phyloP scores from a whole-genome alignment of 2,888 invertebrate species.

The Drosophila monieri region DNA sequence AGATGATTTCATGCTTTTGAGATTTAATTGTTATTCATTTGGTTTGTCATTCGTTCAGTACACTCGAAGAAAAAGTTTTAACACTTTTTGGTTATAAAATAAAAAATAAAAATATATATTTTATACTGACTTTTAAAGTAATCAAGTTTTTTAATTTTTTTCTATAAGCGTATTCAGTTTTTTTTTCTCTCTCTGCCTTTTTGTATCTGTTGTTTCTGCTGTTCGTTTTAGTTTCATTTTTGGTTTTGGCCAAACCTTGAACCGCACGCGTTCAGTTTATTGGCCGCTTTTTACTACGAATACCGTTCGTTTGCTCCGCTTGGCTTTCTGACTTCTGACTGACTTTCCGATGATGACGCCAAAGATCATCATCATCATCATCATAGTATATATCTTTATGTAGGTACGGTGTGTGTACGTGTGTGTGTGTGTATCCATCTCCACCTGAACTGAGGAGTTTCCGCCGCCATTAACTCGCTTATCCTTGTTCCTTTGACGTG shows the following conservation, averaged over 20 bases:
- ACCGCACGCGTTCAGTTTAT: constrained; percentile 81
- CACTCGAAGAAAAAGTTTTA: neutral
- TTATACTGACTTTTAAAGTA: too few relatives aligned
- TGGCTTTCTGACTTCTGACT: constrained; percentile 39
- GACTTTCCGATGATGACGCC: constrained; percentile 38
- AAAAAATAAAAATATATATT: neutral
- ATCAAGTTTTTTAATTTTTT: neutral
- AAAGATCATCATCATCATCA: constrained; percentile 26
- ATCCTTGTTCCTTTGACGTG: constrained; percentile 29
- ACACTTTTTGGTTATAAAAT: too few relatives aligned
- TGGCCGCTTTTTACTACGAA: constrained; percentile 82
- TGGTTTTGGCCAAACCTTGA: constrained; percentile 81
- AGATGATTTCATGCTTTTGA: constrained; percentile 78
- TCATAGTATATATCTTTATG: neutral
- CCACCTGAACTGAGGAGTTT: neutral
- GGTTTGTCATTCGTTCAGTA: constrained; percentile 28
- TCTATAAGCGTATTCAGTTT: neutral
- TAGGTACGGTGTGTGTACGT: too few relatives aligned
- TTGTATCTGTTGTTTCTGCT: constrained; percentile 43
- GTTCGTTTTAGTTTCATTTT: constrained; percentile 75
- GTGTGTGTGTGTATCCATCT: constrained; percentile 19
- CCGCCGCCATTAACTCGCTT: neutral
- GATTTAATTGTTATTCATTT: constrained; percentile 79
- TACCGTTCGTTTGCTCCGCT: constrained; percentile 70
- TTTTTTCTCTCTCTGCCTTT: constrained; percentile 17